Percentiles rank a stretch among this genome's conserved stretches.
These are phyloP conservation scores for Paramuricea clavata DNA, from an alignment of 92 coral and sea anemone species.

Conservation along the genomic window DNA sequence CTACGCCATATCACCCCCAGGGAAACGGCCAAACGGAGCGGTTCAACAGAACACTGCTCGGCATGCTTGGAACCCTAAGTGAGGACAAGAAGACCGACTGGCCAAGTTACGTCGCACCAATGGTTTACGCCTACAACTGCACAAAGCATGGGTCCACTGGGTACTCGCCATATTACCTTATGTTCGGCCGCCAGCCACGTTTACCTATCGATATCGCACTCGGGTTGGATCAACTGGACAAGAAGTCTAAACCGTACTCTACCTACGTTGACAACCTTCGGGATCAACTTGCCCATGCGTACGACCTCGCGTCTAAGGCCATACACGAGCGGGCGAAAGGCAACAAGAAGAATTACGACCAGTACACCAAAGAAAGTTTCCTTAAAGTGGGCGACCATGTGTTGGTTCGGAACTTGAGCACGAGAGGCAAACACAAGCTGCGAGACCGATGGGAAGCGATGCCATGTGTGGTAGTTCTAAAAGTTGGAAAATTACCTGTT, in stretches of 20 bases:
- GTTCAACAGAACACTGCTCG: too few species aligned
- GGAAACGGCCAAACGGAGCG: too few species aligned
- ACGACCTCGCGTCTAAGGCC: constrained; percentile 27
- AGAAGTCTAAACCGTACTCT: constrained; percentile 35
- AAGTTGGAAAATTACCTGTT: background rate
- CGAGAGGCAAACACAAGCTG: too few species aligned
- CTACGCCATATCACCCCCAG: too few species aligned
- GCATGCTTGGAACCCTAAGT: too few species aligned
- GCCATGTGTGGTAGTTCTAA: too few species aligned
- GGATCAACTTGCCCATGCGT: constrained; percentile 34
- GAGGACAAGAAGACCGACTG: too few species aligned
- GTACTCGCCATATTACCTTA: too few species aligned
- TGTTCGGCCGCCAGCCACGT: constrained; percentile 50
- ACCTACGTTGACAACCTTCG: constrained; percentile 55
- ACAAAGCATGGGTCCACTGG: too few species aligned
- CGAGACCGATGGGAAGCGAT: constrained; percentile 48
- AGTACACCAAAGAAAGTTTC: constrained; percentile 16
- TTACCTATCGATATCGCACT: constrained; percentile 30
- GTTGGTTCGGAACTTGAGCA: too few species aligned
- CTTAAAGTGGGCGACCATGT: constrained; percentile 35
- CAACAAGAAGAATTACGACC: constrained; percentile 52
- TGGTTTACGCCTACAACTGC: too few species aligned
- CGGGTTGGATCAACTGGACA: constrained; percentile 1
- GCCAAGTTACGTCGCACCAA: too few species aligned
- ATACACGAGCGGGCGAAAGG: constrained; percentile 27